Evolutionary conservation across 2,797 vertebrate genomes (phyloP), one percentile per base, ranked within the genome.

Genomic region (Arrhamphus sclerolepis): DNA sequence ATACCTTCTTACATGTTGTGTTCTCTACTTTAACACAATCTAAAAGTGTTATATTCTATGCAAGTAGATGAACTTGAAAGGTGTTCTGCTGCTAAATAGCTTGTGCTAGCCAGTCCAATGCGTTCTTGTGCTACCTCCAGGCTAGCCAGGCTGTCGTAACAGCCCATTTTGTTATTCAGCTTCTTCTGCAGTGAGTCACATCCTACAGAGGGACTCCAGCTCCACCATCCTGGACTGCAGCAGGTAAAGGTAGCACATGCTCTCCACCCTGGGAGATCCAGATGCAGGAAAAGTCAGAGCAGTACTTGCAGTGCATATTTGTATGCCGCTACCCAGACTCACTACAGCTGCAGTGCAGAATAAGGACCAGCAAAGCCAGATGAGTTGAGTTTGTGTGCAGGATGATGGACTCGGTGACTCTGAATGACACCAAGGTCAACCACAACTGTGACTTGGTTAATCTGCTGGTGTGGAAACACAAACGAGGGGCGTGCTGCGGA

Each of bases 331-430:
- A 29, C 38, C 22, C 13, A 20, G 49, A 18, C 28, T 46, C 7
- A 56, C 18, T 21, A 14, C n/a, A 14, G 18, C 54, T 56, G 41
- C 14, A 11, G 55, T 34, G 20, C 42, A 57, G 43, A 21, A 34
- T 6, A 18, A 46, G 9, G 19, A 16, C 10, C 14, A 34, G 14
- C 20, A 18, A 2, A 11, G 3, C 22, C 46, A 41, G 34, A 6
- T 26, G 4, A 20, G 46, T 42, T 18, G 14, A 21, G 13, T 21
- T 17, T 16, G 22, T 29, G 13, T 42, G 16, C n/a, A 24, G 38
- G 26, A 28, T 20, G 19, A 44, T 19, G 19, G 42, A 46, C 19
- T 38, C 18, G n/a, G 8, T 53, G 16, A 28, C 18, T 18, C 17
- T 34, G 42, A 28, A 57, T 46, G 19, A 14, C 10, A 39, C 17